These are phyloP conservation scores for Sipunculus nudus DNA, from an alignment of 2,888 invertebrate species.

Conservation along the genomic window DNA sequence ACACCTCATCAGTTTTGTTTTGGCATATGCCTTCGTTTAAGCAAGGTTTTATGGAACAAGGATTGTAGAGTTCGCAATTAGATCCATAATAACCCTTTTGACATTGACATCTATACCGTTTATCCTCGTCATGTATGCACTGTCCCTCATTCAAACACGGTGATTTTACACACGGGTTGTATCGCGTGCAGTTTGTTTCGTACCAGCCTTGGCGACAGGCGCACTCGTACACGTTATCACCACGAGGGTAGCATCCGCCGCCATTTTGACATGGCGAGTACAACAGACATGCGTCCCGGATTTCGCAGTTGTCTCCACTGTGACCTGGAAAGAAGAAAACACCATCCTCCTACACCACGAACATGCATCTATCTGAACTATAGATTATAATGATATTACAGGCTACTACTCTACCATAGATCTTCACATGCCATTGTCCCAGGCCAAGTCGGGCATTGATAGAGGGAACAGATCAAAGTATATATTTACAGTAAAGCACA, in stretches of 20 bases:
- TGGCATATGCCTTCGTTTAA: constrained; percentile 20
- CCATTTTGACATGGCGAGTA: constrained; percentile 39
- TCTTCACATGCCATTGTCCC: too few relatives aligned
- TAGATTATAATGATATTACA: too few relatives aligned
- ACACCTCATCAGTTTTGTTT: too few relatives aligned
- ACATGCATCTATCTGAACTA: too few relatives aligned
- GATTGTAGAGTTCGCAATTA: constrained; percentile 59
- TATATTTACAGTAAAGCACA: too few relatives aligned
- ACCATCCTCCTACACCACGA: too few relatives aligned
- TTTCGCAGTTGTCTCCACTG: constrained; percentile 74
- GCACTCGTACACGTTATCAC: constrained; percentile 42
- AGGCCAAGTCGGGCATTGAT: too few relatives aligned
- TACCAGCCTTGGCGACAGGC: constrained; percentile 47
- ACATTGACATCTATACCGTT: constrained; percentile 4
- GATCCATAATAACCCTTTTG: constrained; percentile 3
- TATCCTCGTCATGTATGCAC: constrained; percentile 28
- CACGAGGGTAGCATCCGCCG: constrained; percentile 20
- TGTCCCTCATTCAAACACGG: constrained; percentile 25
- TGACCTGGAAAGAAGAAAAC: constrained; percentile 28
- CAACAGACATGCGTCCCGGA: constrained; percentile 60
- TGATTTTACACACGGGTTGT: constrained; percentile 45
- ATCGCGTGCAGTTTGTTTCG: constrained; percentile 47
- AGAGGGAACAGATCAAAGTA: too few relatives aligned
- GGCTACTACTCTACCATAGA: too few relatives aligned
- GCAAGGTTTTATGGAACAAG: constrained; percentile 28